Evolutionary conservation across 2,797 vertebrate genomes (phyloP), one percentile per base, ranked within the genome.

Genomic region (Rhodeus uyekii): DNA sequence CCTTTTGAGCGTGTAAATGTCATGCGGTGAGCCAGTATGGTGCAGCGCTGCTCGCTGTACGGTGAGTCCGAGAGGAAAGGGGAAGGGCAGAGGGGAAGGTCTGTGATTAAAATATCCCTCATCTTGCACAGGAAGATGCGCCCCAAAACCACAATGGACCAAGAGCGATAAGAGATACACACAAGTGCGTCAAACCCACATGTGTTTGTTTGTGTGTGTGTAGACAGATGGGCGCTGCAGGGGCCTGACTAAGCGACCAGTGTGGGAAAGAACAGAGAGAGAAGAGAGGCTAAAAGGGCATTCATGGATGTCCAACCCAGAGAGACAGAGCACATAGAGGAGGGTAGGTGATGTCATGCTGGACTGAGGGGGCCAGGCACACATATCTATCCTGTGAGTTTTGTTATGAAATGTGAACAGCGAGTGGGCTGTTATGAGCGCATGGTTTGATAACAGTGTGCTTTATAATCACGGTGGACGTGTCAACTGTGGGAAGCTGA

Each of bases 391-490:
- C 18, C 68, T 48, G 39, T 60, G 75, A 55, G 76, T 44, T 53
- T 53, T 78, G 84, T 81, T 75, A 69, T 83, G 75, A 85, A 84
- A 81, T 76, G 50, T 32, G 53, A 73, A 16, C 64, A 42, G 36
- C 27, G 64, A 84, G 71, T 76, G 53, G 27, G 22, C 53, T 76
- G 69, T 55, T 77, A 79, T 53, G 76, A 85, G 79, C 46, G 63
- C 58, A 78, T 68, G 77, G 69, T 82, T 76, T 77, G 82, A 42
- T 64, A 68, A 78, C 76, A 69, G 48, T 60, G 29, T 13, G 29
- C 75, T 78, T 71, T 72, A 42, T 84, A 83, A 84, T 68, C 71
- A 83, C 46, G 76, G 73, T 81, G 73, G 79, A 86, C 78, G 60
- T 55, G 22, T 19, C 10, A 34, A 72, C 18, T 36, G 80, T 86